Conservation (phyloP, 2,113 vertebrate species). For the Limnothrissa miodon region DNA sequence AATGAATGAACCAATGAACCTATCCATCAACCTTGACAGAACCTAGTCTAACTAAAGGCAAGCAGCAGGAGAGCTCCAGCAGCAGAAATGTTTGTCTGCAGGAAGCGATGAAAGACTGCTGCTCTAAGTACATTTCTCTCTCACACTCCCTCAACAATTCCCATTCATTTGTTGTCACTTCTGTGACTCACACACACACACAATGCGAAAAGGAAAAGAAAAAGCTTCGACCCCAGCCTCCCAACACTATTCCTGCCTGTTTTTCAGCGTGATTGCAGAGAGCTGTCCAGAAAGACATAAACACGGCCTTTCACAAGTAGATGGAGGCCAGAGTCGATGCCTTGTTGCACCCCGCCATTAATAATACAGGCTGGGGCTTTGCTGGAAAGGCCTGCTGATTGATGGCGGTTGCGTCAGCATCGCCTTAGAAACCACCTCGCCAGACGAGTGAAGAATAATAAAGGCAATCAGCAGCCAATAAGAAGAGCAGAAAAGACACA, state of each 20-base stretch:
- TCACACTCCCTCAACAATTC: neutral
- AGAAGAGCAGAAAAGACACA: neutral
- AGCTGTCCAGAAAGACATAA: neutral
- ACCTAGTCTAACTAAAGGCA: too few species aligned
- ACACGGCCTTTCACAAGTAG: neutral
- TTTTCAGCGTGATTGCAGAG: neutral
- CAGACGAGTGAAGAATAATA: conserved; percentile 20
- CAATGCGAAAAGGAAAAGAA: neutral
- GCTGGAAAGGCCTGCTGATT: conserved; percentile 13
- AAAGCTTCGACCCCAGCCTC: neutral
- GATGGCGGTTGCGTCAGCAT: conserved; percentile 27
- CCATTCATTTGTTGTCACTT: neutral
- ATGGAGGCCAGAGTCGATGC: neutral
- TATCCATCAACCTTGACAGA: too few species aligned
- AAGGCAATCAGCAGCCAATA: neutral
- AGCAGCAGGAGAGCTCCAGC: too few species aligned
- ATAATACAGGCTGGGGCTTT: neutral
- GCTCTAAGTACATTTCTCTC: neutral
- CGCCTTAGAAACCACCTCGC: conserved; percentile 22
- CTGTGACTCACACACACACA: neutral
- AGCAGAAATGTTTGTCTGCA: neutral
- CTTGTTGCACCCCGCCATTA: neutral
- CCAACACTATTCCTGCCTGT: neutral
- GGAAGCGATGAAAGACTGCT: neutral
- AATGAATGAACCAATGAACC: too few species aligned